Evolutionary conservation across 2,888 invertebrate genomes (phyloP), one percentile per base, ranked within the genome.

Genomic region (Ormyrus rosae): DNA sequence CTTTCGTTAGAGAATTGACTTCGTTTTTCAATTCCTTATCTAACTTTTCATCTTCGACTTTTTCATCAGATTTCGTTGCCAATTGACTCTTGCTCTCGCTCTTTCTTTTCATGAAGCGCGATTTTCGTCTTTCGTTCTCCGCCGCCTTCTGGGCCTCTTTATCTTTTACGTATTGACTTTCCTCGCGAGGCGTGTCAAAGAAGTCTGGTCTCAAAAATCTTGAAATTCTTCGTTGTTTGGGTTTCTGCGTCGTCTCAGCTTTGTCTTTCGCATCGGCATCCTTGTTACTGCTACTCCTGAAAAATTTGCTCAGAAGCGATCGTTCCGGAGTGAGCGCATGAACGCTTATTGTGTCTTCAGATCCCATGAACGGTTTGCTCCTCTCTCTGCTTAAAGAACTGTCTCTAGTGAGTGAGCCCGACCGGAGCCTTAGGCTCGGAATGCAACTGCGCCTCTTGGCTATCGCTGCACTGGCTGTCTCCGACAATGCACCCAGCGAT

Each of bases 161-260:
- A 50, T 91, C 90, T 77, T 91, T 92, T 0, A 93, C 92, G 86
- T 94, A 94, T 45, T 93, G 91, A 86, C 93, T 95, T 85, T 95
- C 95, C 79, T 94, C 95, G 34, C 93, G 90, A 8, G 94, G 93
- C 1, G 94, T 91, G 83, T 96, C 95, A 87, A 94, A 95, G 88
- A 96, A 96, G 89, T 96, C 96, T 0, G 96, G 95, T 51, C 96
- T 92, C 79, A 96, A 91, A 90, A 96, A 96, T 78, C 96, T 92
- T 8, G 95, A 95, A 79, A 95, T 93, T 82, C 95, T 93, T 70
- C 94, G 93, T 76, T 93, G 93, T 77, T 92, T 92, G 8, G 86
- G 82, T 60, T 87, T 88, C 1, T 82, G 78, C 4, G 7, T 45
- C 7, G 0, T 11, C 10, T 63, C 45, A 0, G 83, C 76, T 45